Evolutionary conservation across 1,140 invertebrate genomes (phyloP), one percentile per base, ranked within the genome.

Genomic region (Drosophila sucinea): DNA sequence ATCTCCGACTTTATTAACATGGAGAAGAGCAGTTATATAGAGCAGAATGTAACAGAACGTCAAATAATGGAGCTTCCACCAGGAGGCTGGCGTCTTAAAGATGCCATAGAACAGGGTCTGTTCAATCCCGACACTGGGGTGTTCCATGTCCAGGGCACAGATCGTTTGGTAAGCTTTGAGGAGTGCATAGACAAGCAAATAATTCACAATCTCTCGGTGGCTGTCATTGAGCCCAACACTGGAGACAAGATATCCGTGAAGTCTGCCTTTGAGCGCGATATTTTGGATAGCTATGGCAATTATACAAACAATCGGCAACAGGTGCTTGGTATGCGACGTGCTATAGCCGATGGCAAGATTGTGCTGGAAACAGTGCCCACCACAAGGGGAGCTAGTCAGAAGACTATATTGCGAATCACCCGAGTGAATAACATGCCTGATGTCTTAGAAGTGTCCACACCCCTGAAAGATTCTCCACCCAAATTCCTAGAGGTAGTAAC

Each of bases 141-240:
- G 2, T 98, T 98, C 86, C 95, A 96, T 60, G 96, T 99, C 79
- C 97, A 97, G 40, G 96, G 96, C 33, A 97, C 97, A 1, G 96
- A 98, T 91, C 94, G 96, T 81, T 92, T 97, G 32, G 94, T 98
- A 3, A 96, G 96, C 67, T 96, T 99, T 77, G 94, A 97, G 92
- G 97, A 98, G 92, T 98, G 97, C 79, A 93, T 98, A 33, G 95
- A 95, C 78, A 93, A 97, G 56, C 95, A 96, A 83, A 96, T 98
- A 8, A 96, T 99, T 47, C 96, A 98, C 92, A 94, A 96, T 2
- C 93, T 95, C 63, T 97, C 97, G 2, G 96, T 96, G 29, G 89
- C 94, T 29, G 96, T 97, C 6, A 92, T 97, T 66, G 97, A 98
- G 91, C 94, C 95, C 0, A 94, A 93, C 70, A 95, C 94, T 54